Evolutionary conservation across 2,888 invertebrate species (phyloP), one percentile per base, ranked within the genome.

Genomic region (Chelonus formosanus): DNA sequence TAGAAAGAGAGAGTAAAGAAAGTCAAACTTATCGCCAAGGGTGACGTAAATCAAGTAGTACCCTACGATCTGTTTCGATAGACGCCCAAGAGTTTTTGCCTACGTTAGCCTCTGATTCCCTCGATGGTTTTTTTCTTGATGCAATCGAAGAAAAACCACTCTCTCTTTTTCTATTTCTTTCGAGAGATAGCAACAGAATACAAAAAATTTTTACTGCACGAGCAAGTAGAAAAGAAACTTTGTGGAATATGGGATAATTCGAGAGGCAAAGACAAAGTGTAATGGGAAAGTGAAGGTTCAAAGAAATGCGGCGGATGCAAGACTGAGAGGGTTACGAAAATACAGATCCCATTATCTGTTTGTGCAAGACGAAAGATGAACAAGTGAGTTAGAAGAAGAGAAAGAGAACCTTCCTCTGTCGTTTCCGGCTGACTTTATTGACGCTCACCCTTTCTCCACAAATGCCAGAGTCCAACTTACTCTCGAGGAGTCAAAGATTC

Each of bases 41-140:
- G 78, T 74, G 63, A 71, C 76, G 79, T 80, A 80, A 80, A 80
- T 80, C 80, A 80, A 72, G 58, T 57, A 71, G 60, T 55, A 71
- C 68, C 71, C 71, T 69, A 65, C 70, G 69, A 62, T 72, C 72
- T 70, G 72, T 74, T 75, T 73, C 70, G 67, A 68, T 71, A 75
- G 65, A 60, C 55, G 63, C 68, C 54, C 61, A 56, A 62, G 62
- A 62, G 63, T 69, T 72, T 70, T 68, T 67, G 72, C 71, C 66
- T 71, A 73, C 71, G 72, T 63, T 69, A 45, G 61, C 56, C 61
- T 40, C 34, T 4, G 43, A 44, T 34, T 47, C 61, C 61, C 47
- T 5, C 60, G 52, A 40, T 34, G 10, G 3, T 32, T 7, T 35
- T 50, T 20, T 56, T 35, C 34, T 59, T 35, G 4, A 20, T 20